A percentile compares a stretch with the other conserved stretches of the same genome.
phyloP scores from a whole-genome alignment of 2,888 invertebrate species.

The Orchesella flavescens region DNA sequence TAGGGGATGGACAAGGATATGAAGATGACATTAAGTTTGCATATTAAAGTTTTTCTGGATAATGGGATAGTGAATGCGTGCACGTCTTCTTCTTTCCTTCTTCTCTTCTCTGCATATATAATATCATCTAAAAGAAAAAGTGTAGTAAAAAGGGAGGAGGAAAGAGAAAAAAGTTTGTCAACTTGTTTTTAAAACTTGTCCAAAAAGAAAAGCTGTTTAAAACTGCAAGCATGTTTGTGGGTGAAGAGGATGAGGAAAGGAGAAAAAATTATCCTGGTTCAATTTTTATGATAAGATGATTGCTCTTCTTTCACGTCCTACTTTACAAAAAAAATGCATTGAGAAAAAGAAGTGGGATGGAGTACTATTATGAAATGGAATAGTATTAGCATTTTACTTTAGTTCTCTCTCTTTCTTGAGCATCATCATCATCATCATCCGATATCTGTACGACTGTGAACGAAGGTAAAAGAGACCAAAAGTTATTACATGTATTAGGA shows the following conservation, averaged over 20 bases:
- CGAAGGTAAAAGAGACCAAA: neutral
- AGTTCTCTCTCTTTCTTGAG: neutral
- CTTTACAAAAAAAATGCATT: neutral
- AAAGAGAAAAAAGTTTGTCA: slow-evolving; percentile 6
- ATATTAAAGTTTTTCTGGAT: slow-evolving; percentile 38
- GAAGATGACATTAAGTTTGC: slow-evolving; percentile 41
- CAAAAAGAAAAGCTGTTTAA: too few species aligned
- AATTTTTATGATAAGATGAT: slow-evolving; percentile 19
- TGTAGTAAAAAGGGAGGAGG: neutral
- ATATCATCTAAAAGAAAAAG: neutral
- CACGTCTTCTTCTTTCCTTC: neutral
- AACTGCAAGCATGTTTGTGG: neutral
- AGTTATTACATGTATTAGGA: too few species aligned
- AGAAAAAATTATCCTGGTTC: neutral
- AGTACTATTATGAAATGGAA: too few species aligned
- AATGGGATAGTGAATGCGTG: neutral
- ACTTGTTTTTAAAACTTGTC: neutral
- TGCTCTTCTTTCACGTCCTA: neutral
- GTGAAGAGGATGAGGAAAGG: neutral
- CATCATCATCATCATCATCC: neutral
- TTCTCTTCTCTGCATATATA: neutral
- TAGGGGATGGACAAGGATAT: neutral
- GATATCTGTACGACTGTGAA: neutral
- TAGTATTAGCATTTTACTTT: too few species aligned
- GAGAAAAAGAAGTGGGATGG: neutral